These are phyloP conservation scores for Cremastobaeus sp. DNA, from an alignment of 2,888 invertebrate genomes.

Conservation along the genomic window DNA sequence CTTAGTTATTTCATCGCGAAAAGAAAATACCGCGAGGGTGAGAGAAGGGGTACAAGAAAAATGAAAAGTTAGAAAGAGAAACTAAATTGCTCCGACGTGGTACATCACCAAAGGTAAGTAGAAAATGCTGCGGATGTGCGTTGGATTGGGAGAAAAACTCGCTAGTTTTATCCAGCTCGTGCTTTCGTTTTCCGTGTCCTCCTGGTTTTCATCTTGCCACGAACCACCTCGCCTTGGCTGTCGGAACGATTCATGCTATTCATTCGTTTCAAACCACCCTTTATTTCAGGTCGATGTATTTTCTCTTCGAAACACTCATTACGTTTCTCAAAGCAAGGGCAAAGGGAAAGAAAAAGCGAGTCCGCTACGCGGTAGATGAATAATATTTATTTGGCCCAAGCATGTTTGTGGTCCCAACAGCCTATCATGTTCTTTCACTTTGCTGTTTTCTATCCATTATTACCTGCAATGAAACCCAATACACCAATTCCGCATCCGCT, in stretches of 20 bases:
- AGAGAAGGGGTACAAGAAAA: slow-evolving; percentile 20
- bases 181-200: slow-evolving; percentile 57
- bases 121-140: slow-evolving; percentile 50
- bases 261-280: slow-evolving; percentile 66
- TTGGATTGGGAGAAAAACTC: slow-evolving; percentile 38
- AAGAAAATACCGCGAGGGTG: slow-evolving; percentile 37
- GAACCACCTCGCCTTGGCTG: slow-evolving; percentile 62
- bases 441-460: slow-evolving; percentile 25
- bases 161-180: slow-evolving; percentile 44
- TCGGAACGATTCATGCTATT: slow-evolving; percentile 67
- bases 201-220: slow-evolving; percentile 66
- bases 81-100: slow-evolving; percentile 59
- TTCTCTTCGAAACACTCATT: slow-evolving; percentile 58
- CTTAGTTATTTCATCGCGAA: slow-evolving; percentile 40
- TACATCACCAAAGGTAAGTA: slow-evolving; percentile 49
- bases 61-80: slow-evolving; percentile 38
- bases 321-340: slow-evolving; percentile 41
- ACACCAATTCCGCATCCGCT: slow-evolving; percentile 18
- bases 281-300: slow-evolving; percentile 62
- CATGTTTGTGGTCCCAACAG: slow-evolving; percentile 34
- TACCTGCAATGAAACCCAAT: slow-evolving; percentile 18
- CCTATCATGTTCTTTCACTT: slow-evolving; percentile 44
- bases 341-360: slow-evolving; percentile 37
- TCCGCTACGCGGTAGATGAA: slow-evolving; percentile 48
- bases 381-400: slow-evolving; percentile 58